phyloP scores from a whole-genome alignment of 2,797 vertebrate species.

The Ctenochaetus hawaiiensis region DNA sequence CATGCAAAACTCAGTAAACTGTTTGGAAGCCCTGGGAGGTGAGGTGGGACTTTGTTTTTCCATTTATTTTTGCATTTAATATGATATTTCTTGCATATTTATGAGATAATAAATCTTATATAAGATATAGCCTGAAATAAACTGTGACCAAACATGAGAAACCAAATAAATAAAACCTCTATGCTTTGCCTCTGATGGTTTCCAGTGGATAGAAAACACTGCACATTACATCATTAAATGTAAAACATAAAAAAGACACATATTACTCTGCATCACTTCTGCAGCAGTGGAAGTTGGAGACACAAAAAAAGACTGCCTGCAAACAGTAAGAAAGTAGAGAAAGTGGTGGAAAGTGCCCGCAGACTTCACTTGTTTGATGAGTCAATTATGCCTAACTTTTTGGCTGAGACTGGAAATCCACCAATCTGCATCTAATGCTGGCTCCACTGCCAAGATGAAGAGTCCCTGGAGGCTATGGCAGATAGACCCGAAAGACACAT shows the following conservation, averaged over 20 bases:
- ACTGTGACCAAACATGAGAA: slow-evolving; percentile 2
- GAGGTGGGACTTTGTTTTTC: not conserved
- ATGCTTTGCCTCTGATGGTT: not conserved
- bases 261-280: slow-evolving; percentile 12
- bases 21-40: not conserved
- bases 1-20: not conserved
- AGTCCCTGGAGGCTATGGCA: slow-evolving; percentile 52
- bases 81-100: not conserved
- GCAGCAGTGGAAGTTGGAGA: slow-evolving; percentile 25
- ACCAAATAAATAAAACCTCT: not conserved
- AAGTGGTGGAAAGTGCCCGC: slow-evolving; percentile 50
- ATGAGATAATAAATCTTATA: not conserved
- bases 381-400: slow-evolving; percentile 71
- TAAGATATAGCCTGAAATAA: not conserved
- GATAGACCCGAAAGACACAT: slow-evolving; percentile 35
- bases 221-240: slow-evolving; percentile 11
- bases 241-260: slow-evolving; percentile 18
- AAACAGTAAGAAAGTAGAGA: slow-evolving; percentile 28
- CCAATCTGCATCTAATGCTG: slow-evolving; percentile 70
- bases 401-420: slow-evolving; percentile 62
- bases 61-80: not conserved
- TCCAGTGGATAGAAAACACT: not conserved
- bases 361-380: slow-evolving; percentile 64
- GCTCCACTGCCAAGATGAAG: slow-evolving; percentile 59
- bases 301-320: slow-evolving; percentile 24